Evolutionary conservation across 2,113 vertebrate genomes (phyloP).

Genomic region (Coptodon rendalli): DNA sequence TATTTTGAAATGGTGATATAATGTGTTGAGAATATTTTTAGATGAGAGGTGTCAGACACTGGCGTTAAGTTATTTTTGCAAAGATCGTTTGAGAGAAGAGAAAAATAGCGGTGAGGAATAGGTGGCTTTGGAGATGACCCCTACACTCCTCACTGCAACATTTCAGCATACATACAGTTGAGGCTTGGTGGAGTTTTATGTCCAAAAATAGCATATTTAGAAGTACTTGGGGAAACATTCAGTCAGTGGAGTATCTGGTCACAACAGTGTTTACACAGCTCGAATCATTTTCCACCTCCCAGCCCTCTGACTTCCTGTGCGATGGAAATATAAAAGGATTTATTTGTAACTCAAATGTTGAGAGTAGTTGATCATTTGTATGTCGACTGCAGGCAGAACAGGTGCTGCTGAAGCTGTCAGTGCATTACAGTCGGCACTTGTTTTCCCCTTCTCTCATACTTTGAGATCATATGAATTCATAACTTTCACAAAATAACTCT

Average conservation of each 20-base stretch:
- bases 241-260: neutral
- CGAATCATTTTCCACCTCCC: neutral
- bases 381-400: neutral
- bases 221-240: slow-evolving; percentile 31
- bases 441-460: neutral
- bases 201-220: slow-evolving; percentile 19
- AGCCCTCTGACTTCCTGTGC: slow-evolving; percentile 2
- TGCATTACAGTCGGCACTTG: neutral
- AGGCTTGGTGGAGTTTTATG: neutral
- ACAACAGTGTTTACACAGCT: slow-evolving; percentile 26
- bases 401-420: neutral
- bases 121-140: neutral
- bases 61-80: neutral
- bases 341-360: slow-evolving; percentile 1
- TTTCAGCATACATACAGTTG: neutral
- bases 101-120: neutral
- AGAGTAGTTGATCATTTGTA: neutral
- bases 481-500: neutral
- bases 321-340: slow-evolving; percentile 13
- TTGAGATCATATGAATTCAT: neutral
- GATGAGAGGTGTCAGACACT: neutral
- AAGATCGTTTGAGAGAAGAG: neutral
- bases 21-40: neutral
- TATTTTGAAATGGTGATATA: neutral
- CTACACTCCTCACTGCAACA: neutral